These are phyloP conservation scores for Pygoscelis adeliae DNA, from an alignment of 2,113 vertebrate genomes.

Conservation along the genomic window DNA sequence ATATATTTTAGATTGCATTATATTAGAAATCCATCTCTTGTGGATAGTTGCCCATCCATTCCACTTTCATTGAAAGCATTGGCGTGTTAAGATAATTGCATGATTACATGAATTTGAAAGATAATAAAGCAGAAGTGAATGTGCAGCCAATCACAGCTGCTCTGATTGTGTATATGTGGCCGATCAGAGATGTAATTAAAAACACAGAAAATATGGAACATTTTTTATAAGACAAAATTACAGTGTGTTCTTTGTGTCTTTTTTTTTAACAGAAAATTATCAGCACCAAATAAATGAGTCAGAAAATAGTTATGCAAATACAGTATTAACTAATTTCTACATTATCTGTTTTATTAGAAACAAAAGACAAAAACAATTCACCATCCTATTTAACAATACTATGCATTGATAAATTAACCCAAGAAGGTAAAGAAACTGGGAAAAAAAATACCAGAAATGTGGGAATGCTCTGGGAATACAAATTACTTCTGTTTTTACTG, in stretches of 20 bases:
- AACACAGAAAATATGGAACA: neutral
- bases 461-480: neutral
- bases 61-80: neutral
- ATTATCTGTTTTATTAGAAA: neutral
- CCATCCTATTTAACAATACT: neutral
- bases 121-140: slow-evolving; percentile 14
- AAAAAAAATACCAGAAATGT: neutral
- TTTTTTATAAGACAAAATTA: neutral
- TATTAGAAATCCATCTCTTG: slow-evolving; percentile 14
- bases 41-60: neutral
- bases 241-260: neutral
- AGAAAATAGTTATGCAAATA: neutral
- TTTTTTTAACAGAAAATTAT: neutral
- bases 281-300: neutral
- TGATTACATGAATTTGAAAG: slow-evolving; percentile 26
- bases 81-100: slow-evolving; percentile 43
- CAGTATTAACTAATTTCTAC: neutral
- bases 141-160: slow-evolving; percentile 6
- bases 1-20: slow-evolving; percentile 35
- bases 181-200: slow-evolving; percentile 13
- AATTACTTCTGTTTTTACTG: neutral
- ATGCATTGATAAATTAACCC: neutral
- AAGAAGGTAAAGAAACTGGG: neutral
- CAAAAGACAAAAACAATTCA: neutral
- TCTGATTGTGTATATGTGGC: neutral